Conservation (phyloP, 1,140 invertebrate species). For the Mylabris phalerata region DNA sequence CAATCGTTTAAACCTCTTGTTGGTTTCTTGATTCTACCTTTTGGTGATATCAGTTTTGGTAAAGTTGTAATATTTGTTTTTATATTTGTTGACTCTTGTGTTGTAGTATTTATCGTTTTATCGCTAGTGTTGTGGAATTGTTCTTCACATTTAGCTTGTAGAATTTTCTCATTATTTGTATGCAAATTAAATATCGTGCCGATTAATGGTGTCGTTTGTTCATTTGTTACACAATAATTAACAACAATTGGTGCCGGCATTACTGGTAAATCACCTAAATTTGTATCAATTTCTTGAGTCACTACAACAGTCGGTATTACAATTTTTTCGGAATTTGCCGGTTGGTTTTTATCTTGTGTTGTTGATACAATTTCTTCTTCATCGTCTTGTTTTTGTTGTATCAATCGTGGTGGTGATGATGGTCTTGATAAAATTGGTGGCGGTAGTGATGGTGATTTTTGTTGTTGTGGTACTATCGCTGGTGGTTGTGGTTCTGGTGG, state of each 20-base stretch:
- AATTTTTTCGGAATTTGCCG: background rate
- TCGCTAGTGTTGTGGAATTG: background rate
- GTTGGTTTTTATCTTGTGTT: no score
- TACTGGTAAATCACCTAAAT: background rate
- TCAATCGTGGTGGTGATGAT: background rate
- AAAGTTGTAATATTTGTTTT: background rate
- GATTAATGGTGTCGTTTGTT: slow-evolving; percentile 20
- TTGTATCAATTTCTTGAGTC: background rate
- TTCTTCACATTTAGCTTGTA: slow-evolving; percentile 26
- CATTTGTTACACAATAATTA: background rate
- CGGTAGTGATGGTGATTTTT: background rate
- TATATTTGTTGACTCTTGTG: no score
- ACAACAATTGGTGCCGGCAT: background rate
- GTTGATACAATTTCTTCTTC: no score
- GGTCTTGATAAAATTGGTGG: no score
- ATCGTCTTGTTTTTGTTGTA: background rate
- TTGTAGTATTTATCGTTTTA: no score
- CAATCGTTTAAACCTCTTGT: slow-evolving; percentile 45
- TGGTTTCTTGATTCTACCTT: slow-evolving; percentile 41
- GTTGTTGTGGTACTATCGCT: no score
- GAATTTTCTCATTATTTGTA: slow-evolving; percentile 23
- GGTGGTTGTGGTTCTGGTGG: no score
- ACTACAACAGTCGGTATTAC: slow-evolving; percentile 9
- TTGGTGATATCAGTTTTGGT: slow-evolving; percentile 18
- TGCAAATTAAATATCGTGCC: slow-evolving; percentile 27